phyloP scores from a whole-genome alignment of 2,888 invertebrate genomes.

The Epinotia brunnichana region DNA sequence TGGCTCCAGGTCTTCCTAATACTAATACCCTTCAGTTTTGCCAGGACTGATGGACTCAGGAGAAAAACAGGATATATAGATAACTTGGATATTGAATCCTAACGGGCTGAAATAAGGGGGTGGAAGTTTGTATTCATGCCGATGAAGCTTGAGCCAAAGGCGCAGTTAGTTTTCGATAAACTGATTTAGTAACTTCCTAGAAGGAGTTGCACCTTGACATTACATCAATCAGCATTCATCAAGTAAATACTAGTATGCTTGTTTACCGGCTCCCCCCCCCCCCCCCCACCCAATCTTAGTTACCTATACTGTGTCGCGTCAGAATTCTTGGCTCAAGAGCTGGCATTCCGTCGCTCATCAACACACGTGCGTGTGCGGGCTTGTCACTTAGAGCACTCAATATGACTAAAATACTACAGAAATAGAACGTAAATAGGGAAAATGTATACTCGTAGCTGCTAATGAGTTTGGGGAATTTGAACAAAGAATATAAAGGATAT shows the following conservation, averaged over 20 bases:
- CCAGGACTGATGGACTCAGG: background rate
- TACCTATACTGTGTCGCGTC: constrained; percentile 46
- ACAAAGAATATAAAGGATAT: constrained; percentile 13
- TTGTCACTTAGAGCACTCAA: constrained; percentile 34
- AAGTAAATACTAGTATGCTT: constrained; percentile 9
- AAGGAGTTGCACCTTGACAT: background rate
- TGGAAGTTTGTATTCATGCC: background rate
- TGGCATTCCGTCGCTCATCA: constrained; percentile 17
- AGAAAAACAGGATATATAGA: background rate
- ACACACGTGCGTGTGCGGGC: constrained; percentile 29
- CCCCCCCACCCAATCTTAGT: constrained; percentile 29
- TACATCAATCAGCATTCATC: constrained; percentile 4
- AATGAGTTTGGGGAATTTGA: constrained; percentile 9
- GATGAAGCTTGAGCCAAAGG: background rate
- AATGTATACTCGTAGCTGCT: constrained; percentile 19
- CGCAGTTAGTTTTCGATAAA: background rate
- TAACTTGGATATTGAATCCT: background rate
- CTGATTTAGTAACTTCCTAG: background rate
- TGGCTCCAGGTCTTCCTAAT: too few relatives aligned
- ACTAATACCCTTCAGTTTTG: too few relatives aligned
- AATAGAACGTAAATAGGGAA: constrained; percentile 37
- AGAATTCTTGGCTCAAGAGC: constrained; percentile 53
- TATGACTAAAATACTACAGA: constrained; percentile 24
- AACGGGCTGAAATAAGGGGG: background rate
- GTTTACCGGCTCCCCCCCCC: constrained; percentile 33